Base-by-base conservation (phyloP, 2,797 vertebrate species). In the Notolabrus celidotus region DNA sequence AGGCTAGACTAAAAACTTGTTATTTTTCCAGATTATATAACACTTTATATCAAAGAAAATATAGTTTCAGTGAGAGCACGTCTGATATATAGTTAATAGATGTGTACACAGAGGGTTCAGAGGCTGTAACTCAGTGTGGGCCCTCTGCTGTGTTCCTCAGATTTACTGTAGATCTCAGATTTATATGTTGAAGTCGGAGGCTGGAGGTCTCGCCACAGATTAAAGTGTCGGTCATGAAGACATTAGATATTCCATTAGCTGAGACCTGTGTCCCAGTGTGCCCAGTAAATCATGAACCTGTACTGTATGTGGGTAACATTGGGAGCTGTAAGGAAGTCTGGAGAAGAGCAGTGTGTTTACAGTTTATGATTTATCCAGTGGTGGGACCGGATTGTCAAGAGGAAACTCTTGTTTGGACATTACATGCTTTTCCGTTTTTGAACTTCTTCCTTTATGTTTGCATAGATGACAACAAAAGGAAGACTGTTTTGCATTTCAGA, bases 241-340 rank as follows among this genome's bases (percentile, higher is more conserved):
- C 73, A 82, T 88, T 82, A 83, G 50, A 50, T 78, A 77, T 84
- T 86, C 74, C 74, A 80, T 76, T 64, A 65, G 72, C 12, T 59
- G 58, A 71, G 70, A 74, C 59, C 19, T 50, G 46, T 42, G 73
- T 79, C 70, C 68, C 82, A 41, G 45, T 31, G 41, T 19, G 33
- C 3, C n/a, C 51, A 15, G 63, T 82, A 80, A 86, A 87, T 87
- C 71, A 74, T 11, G 14, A 52, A 10, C 6, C 23, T 34, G 15
- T 45, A 22, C 51, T 36, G 39, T 46, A 31, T 36, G 22, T 57
- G 38, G 10, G n/a, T 20, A 56, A 38, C 43, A 29, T 23, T 71
- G 36, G 61, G 41, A 23, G 27, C 47, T 50, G 38, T 23, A 9
- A 7, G 42, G 52, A 54, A 78, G 29, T 54, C 67, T 25, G 36